phyloP scores from a whole-genome alignment of 2,797 vertebrate species.

The Sebastes flavidus region DNA sequence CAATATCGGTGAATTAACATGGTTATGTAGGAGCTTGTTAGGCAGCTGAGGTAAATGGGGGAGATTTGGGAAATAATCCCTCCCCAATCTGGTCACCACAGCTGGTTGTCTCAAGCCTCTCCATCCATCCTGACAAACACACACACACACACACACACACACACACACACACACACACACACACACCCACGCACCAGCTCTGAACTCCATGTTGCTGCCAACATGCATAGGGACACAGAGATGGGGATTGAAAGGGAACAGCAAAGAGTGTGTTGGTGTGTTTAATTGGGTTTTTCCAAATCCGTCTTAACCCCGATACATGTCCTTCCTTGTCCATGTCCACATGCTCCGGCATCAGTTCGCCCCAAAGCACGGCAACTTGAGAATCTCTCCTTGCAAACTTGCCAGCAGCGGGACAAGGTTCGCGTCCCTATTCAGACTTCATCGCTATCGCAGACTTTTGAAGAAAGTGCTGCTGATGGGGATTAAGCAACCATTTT shows the following conservation, averaged over 20 bases:
- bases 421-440: slow-evolving; percentile 36
- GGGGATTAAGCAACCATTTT: slow-evolving; percentile 47
- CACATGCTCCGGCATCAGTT: slow-evolving; percentile 42
- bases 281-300: slow-evolving; percentile 73
- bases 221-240: slow-evolving; percentile 44
- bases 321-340: slow-evolving; percentile 22
- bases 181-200: slow-evolving; percentile 16
- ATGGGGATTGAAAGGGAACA: slow-evolving; percentile 43
- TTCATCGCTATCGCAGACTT: slow-evolving; percentile 19
- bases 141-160: slow-evolving; percentile 19
- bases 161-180: slow-evolving; percentile 24
- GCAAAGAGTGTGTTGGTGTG: slow-evolving; percentile 54
- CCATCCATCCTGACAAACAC: slow-evolving; percentile 43
- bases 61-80: slow-evolving; percentile 82
- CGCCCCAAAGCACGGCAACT: slow-evolving; percentile 31
- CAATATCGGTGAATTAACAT: slow-evolving; percentile 69
- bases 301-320: slow-evolving; percentile 64
- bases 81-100: slow-evolving; percentile 80
- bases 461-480: slow-evolving; percentile 30
- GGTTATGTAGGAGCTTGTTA: slow-evolving; percentile 75
- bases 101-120: slow-evolving; percentile 76
- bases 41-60: slow-evolving; percentile 73
- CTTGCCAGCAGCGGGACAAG: slow-evolving; percentile 12
- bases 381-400: slow-evolving; percentile 19
- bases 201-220: slow-evolving; percentile 49